Evolutionary conservation across 2,888 invertebrate genomes (phyloP), one percentile per base, ranked within the genome.

Genomic region (Glomeris marginata): DNA sequence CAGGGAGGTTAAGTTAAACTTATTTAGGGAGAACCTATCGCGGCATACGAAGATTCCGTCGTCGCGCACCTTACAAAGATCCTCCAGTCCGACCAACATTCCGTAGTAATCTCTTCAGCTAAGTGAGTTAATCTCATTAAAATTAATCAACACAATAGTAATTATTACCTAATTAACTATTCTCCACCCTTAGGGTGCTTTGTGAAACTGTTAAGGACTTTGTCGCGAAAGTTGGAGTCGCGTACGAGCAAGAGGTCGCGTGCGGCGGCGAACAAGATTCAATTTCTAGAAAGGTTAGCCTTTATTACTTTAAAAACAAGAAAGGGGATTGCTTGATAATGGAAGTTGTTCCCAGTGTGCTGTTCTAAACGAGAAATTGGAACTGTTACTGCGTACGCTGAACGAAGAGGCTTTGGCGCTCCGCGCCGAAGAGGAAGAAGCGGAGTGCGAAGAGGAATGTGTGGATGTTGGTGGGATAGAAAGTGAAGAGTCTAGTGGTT

Each of bases 51-150:
- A 62, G 80, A 81, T 57, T 78, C 77, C 13, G 76, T 85, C 36
- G 78, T 85, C 43, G 77, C 76, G 42, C 85, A 90, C 64, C 72
- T 92, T 54, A 81, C 86, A 51, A 84, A 84, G 59, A 86, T 94
- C 60, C 75, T 92, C 57, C 85, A 84, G 61, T 81, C 84, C 8
- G 80, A 84, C 62, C 80, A 84, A 59, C 78, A 81, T 52, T 74
- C 77, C 48, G 75, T 78, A 36, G 75, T 85, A 52, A 72, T 84
- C 43, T 72, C 75, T 45, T 82, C 82, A 44, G 81, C 83, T 47
- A 81, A 80, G 77, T 77, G 62, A 69, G 72, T 20, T 43, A 13
- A 4, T 15, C 8, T 46, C 15, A 38, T 5, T 16, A 3, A 18
- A 4, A 38, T 5, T 38, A 3, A 3, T 18, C 6, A 5, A 43